Base-by-base conservation (phyloP, 1,140 invertebrate genomes). In the Nymphalis io region DNA sequence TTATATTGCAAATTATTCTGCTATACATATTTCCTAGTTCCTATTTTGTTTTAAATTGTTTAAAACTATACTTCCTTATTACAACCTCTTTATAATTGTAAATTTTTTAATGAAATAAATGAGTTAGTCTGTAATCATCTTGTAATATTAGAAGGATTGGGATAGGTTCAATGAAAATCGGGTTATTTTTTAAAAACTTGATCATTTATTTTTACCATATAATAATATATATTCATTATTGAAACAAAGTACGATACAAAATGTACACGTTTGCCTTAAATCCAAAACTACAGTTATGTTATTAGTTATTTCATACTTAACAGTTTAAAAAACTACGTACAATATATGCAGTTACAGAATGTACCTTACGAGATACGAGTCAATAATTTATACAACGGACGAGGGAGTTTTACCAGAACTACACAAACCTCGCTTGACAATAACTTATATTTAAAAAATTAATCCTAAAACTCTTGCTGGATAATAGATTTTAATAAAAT, bases 141-240 rank as follows among this genome's bases (percentile, higher is more conserved):
- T 3, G 6, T 23, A 55, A 55, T 55, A 20, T 46, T 20, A 51
- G 8, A 64, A 60, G 42, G 55, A 46, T 62, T 8, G 46, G 23
- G 33, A 51, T 11, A 10, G 15, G 63, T 38, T 69, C 38, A 89
- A 83, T 86, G 76, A 91, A 91, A 88, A 81, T 80, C 84, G 55
- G 76, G 75, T 87, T 81, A 84, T 88, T 89, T 90, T 89, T 91
- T 87, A 90, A 86, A 91, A 91, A 91, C 89, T 90, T 87, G 87
- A 91, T 89, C 84, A 89, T 91, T 91, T 89, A 89, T 88, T 88
- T 87, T 84, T 90, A 91, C 85, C 85, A 89, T 88, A 88, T 89
- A 88, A 91, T 91, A 90, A 91, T 90, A 90, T 90, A 91, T 91
- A 89, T 89, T 88, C 84, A 89, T 91, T 90, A 85, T 90, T 87